Conservation (phyloP, 2,888 invertebrate species). For the Drosophila sordidula region DNA sequence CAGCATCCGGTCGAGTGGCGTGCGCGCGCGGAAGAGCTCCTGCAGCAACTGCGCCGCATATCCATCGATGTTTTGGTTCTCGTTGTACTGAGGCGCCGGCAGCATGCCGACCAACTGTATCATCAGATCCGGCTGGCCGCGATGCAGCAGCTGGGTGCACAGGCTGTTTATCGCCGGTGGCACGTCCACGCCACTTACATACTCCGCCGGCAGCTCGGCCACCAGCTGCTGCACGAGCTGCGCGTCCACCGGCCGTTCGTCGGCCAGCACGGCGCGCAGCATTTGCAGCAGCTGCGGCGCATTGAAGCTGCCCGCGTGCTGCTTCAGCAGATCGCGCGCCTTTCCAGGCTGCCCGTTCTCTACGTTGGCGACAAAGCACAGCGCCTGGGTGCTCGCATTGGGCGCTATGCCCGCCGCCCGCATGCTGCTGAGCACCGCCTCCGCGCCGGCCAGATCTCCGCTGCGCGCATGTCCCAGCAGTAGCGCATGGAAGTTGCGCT, state of each 20-base stretch:
- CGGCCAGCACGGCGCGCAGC: slow-evolving; percentile 44
- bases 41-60: slow-evolving; percentile 87
- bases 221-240: slow-evolving; percentile 68
- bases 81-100: slow-evolving; percentile 78
- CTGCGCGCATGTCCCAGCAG: slow-evolving; percentile 86
- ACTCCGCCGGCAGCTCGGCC: slow-evolving; percentile 73
- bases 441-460: slow-evolving; percentile 85
- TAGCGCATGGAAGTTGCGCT: slow-evolving; percentile 87
- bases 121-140: slow-evolving; percentile 54
- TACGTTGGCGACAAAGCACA: slow-evolving; percentile 86
- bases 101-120: slow-evolving; percentile 83
- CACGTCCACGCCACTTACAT: slow-evolving; percentile 69
- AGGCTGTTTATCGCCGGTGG: slow-evolving; percentile 81
- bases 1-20: slow-evolving; percentile 79
- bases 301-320: slow-evolving; percentile 63
- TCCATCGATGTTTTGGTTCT: slow-evolving; percentile 86
- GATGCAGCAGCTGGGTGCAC: slow-evolving; percentile 86
- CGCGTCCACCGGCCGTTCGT: slow-evolving; percentile 19
- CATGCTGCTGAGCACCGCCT: slow-evolving; percentile 87
- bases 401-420: slow-evolving; percentile 86
- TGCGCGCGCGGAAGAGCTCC: slow-evolving; percentile 87
- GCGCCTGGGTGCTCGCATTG: slow-evolving; percentile 86
- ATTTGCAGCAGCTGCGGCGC: slow-evolving; percentile 73
- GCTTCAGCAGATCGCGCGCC: slow-evolving; percentile 64
- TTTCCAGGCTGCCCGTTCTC: slow-evolving; percentile 85